Percentiles rank a stretch among this genome's conserved stretches.
Conservation (phyloP, 2,888 invertebrate species). For the Sarcophaga variegata region DNA sequence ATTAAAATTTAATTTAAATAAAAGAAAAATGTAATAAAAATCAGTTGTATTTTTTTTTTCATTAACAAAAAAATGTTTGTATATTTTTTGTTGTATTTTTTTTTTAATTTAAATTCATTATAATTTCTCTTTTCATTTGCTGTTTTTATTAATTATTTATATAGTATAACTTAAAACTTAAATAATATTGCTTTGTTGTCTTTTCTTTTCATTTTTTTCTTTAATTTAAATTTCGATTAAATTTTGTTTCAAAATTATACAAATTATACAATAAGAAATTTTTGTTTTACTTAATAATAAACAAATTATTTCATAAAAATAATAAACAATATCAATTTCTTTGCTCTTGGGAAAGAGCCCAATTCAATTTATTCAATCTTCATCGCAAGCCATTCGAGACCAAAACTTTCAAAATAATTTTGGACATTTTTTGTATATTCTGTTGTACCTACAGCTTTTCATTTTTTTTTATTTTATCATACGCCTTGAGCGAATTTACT, state of each 20-base stretch:
- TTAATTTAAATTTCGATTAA: conserved; percentile 18
- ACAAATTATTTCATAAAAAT: conserved; percentile 16
- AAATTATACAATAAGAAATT: conserved; percentile 32
- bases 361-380: not conserved
- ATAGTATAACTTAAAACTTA: conserved; percentile 59
- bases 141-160: conserved; percentile 29
- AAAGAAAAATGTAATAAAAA: too few species aligned
- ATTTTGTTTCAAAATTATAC: conserved; percentile 46
- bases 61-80: too few species aligned
- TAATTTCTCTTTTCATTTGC: conserved; percentile 10
- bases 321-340: conserved; percentile 57
- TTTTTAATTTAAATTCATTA: conserved; percentile 5
- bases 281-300: conserved; percentile 39
- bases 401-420: not conserved
- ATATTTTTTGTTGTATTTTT: not conserved
- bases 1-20: too few species aligned
- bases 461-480: conserved; percentile 9
- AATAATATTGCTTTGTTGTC: conserved; percentile 68
- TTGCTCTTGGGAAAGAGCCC: conserved; percentile 25
- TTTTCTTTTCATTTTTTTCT: conserved; percentile 45
- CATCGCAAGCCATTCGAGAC: not conserved
- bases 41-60: too few species aligned
- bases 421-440: not conserved
- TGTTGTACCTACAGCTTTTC: conserved; percentile 54
- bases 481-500: conserved; percentile 82